Base-by-base conservation (phyloP, 2,888 invertebrate species). In the Abscondita cerata region DNA sequence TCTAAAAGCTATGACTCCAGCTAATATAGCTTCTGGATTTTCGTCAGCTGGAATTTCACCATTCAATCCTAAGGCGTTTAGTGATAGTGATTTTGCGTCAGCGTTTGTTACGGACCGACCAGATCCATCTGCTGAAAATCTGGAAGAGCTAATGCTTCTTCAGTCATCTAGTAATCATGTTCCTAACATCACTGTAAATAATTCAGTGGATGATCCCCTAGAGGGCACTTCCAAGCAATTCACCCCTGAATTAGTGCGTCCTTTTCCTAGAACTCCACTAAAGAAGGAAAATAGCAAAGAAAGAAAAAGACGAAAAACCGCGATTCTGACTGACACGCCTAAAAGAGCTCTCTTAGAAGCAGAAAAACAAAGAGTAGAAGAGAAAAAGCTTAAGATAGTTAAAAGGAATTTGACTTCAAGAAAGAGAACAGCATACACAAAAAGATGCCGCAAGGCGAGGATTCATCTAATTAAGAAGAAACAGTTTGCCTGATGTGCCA, bases 21-120 rank as follows among this genome's bases (percentile, higher is more conserved):
- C 46, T 9, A 80, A 78, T 62, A 78, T 79, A 33, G 68, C 62
- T 51, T 56, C 65, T 25, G 75, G 75, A 12, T 79, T 79, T 66
- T 64, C 67, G 66, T 68, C 69, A 41, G 72, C 75, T 31, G 78
- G 77, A 46, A 77, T 76, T 48, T 75, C 54, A 58, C 73, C 75
- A 8, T 75, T 70, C 53, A 68, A 79, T 63, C 65, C 69, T 52
- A 46, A 75, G 57, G 55, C 75, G 51, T 77, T 77, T 67, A 70
- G 66, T 31, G 74, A 76, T 38, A 20, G 68, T 19, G 74, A 76
- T 56, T 77, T 73, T 66, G 66, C 68, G 8, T 57, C 71, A 34
- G 68, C 66, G 41, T 70, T 66, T 57, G 71, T 75, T 34, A 75
- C 72, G 47, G 69, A 71, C 64, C 48, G 65, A 36, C 58, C 64